These are phyloP conservation scores for Rousettus leschenaultii DNA, from an alignment of 2,113 vertebrate genomes.

Conservation along the genomic window DNA sequence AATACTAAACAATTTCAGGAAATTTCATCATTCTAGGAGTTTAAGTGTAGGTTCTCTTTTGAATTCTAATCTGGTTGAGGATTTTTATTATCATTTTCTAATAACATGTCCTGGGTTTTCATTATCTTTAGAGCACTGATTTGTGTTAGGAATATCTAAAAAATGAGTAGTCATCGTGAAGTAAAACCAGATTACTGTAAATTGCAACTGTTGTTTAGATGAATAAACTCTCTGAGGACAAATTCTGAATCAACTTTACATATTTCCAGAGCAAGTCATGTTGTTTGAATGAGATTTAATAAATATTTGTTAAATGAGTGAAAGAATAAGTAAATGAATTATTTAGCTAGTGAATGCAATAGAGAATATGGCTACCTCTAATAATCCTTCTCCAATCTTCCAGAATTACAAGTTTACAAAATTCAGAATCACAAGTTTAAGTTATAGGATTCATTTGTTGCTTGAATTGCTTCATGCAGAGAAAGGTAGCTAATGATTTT, in stretches of 20 bases:
- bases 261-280: neutral
- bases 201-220: neutral
- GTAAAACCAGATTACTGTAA: neutral
- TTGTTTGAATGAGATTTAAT: neutral
- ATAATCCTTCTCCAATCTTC: neutral
- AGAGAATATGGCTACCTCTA: neutral
- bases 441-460: neutral
- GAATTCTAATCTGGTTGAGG: neutral
- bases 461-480: neutral
- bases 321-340: neutral
- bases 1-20: conserved; percentile 42
- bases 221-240: neutral
- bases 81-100: conserved; percentile 16
- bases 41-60: neutral
- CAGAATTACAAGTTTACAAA: neutral
- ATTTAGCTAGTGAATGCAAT: neutral
- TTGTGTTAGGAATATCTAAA: neutral
- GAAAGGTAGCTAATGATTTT: neutral
- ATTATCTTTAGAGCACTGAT: neutral
- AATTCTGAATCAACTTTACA: neutral
- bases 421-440: neutral
- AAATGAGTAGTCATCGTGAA: neutral
- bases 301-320: neutral
- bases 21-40: neutral
- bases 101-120: neutral